Evolutionary conservation across 2,113 vertebrate species (phyloP).

Genomic region (Pedionomus torquatus): DNA sequence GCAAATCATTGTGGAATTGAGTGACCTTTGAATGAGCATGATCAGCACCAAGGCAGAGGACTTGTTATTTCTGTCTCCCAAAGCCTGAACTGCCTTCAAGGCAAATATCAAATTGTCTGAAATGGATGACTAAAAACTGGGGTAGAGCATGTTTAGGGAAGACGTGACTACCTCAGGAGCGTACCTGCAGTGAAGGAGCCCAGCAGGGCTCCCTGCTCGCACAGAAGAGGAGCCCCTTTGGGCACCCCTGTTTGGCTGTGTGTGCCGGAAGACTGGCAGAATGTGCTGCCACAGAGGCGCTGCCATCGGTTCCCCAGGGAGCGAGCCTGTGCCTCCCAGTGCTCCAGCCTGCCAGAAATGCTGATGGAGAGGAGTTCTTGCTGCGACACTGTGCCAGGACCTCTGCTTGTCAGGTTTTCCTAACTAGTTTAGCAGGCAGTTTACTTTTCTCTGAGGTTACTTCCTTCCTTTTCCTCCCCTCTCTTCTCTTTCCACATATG

Average conservation of each 20-base stretch:
- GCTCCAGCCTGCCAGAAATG: neutral
- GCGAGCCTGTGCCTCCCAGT: neutral
- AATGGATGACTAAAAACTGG: neutral
- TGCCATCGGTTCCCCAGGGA: accelerated
- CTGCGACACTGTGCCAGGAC: neutral
- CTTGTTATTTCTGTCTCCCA: neutral
- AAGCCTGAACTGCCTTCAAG: neutral
- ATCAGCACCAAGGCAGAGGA: neutral
- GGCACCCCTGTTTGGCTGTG: accelerated
- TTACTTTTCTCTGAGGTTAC: neutral
- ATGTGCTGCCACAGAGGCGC: accelerated
- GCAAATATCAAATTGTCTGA: neutral
- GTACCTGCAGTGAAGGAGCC: neutral
- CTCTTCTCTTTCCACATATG: neutral
- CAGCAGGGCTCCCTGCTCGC: neutral
- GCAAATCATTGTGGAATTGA: neutral
- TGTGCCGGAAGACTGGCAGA: neutral
- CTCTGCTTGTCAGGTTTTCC: neutral
- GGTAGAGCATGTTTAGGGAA: neutral
- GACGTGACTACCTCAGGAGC: neutral
- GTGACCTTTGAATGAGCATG: neutral
- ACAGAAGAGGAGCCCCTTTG: neutral
- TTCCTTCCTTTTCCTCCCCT: neutral
- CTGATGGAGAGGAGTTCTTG: neutral
- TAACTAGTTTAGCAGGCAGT: neutral